These are phyloP conservation scores for Bombus balteatus DNA, from an alignment of 1,140 invertebrate genomes.

Conservation along the genomic window DNA sequence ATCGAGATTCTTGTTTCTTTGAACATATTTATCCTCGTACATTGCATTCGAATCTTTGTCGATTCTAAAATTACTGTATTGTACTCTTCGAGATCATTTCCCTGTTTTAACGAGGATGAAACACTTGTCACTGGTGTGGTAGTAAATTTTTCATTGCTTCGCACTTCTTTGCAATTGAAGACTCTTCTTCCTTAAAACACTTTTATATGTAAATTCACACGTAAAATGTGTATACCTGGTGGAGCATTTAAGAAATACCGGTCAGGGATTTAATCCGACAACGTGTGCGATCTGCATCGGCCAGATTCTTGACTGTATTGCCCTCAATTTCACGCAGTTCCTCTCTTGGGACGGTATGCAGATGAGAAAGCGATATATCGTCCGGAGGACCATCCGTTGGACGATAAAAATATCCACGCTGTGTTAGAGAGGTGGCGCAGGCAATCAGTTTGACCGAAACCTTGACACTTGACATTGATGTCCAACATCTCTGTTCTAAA, in stretches of 20 bases:
- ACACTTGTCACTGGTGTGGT: not conserved
- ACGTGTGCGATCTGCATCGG: not conserved
- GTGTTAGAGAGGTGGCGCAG: not conserved
- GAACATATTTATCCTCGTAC: no score
- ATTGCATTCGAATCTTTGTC: no score
- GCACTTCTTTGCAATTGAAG: accelerated
- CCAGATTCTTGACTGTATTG: not conserved
- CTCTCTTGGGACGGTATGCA: conserved; percentile 42
- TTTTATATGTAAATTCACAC: not conserved
- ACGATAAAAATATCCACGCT: conserved; percentile 20
- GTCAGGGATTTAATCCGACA: conserved; percentile 6
- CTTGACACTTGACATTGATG: conserved; percentile 27
- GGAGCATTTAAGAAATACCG: not conserved
- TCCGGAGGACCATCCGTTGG: no score
- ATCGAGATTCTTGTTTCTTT: no score
- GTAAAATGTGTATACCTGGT: no score
- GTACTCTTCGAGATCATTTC: no score
- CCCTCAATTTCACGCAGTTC: conserved; percentile 41
- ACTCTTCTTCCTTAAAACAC: not conserved
- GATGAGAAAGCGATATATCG: conserved; percentile 25
- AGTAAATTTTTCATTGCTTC: not conserved
- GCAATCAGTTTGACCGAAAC: conserved; percentile 17
- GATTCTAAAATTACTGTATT: no score
- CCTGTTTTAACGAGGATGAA: not conserved
- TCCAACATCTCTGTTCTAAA: not conserved